These are phyloP conservation scores for Balaenoptera acutorostrata DNA, from an alignment of 2,113 vertebrate genomes.

Conservation along the genomic window DNA sequence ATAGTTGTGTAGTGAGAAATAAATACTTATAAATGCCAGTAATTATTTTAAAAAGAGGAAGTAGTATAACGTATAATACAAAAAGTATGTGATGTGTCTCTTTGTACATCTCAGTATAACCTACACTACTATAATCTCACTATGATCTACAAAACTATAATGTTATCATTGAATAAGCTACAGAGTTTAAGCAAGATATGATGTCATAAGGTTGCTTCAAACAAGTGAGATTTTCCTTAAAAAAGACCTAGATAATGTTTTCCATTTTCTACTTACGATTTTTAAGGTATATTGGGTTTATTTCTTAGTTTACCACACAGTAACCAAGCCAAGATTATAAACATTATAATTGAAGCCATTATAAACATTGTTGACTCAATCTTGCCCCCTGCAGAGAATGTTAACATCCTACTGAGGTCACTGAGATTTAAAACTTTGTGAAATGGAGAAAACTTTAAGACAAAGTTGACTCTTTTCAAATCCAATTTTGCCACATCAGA, in stretches of 20 bases:
- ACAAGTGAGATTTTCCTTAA: background rate
- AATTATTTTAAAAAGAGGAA: background rate
- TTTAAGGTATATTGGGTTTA: background rate
- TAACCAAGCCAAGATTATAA: background rate
- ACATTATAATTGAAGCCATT: background rate
- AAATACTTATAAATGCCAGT: background rate
- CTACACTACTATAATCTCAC: background rate
- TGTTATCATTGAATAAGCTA: background rate
- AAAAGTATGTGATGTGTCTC: background rate
- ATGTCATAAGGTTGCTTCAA: background rate
- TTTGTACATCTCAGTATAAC: background rate
- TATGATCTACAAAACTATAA: background rate
- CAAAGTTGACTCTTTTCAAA: conserved; percentile 4
- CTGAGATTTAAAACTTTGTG: background rate
- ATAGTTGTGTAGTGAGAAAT: background rate
- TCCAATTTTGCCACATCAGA: background rate
- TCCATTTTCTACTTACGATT: background rate
- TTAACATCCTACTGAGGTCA: background rate
- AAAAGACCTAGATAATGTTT: background rate
- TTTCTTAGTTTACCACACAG: background rate
- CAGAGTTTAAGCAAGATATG: background rate
- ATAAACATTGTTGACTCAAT: background rate
- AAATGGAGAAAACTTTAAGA: background rate
- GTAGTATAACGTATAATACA: background rate
- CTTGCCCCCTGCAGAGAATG: background rate